A percentile compares a stretch with the other conserved stretches of the same genome.
phyloP scores from a whole-genome alignment of 2,888 invertebrate genomes.

The Cheilosia impressa region DNA sequence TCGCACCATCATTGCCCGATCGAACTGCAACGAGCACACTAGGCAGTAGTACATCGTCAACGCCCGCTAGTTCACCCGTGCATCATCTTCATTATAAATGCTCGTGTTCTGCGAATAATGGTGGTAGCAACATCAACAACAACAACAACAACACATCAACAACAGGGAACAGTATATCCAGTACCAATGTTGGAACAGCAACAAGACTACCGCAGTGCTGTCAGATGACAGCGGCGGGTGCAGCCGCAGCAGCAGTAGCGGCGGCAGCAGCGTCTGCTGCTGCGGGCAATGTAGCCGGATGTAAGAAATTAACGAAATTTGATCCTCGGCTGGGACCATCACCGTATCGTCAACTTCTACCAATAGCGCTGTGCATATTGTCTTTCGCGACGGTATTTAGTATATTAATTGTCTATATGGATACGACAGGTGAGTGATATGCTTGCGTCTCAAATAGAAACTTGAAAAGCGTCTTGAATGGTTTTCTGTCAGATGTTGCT shows the following conservation, averaged over 20 bases:
- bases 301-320: slow-evolving; percentile 82
- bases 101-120: slow-evolving; percentile 71
- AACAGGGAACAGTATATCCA: slow-evolving; percentile 79
- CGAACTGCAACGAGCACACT: slow-evolving; percentile 64
- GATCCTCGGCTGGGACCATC: slow-evolving; percentile 82
- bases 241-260: slow-evolving; percentile 75
- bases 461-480: no score
- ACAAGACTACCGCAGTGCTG: slow-evolving; percentile 81
- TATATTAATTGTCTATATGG: slow-evolving; percentile 91
- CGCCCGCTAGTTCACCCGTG: slow-evolving; percentile 69
- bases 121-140: slow-evolving; percentile 64
- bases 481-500: no score
- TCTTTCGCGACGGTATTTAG: slow-evolving; percentile 93
- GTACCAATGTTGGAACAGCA: slow-evolving; percentile 80
- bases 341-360: slow-evolving; percentile 85
- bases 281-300: slow-evolving; percentile 77
- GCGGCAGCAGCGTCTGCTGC: slow-evolving; percentile 70
- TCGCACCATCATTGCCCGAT: slow-evolving; percentile 75
- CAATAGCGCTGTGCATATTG: slow-evolving; percentile 89
- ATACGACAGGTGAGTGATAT: slow-evolving; percentile 88
- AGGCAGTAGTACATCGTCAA: slow-evolving; percentile 74
- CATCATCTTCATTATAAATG: slow-evolving; percentile 77
- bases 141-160: slow-evolving; percentile 35
- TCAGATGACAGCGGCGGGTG: slow-evolving; percentile 77
- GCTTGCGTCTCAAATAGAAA: no score